phyloP scores from a whole-genome alignment of 2,113 vertebrate genomes.

The Pygoscelis antarcticus region DNA sequence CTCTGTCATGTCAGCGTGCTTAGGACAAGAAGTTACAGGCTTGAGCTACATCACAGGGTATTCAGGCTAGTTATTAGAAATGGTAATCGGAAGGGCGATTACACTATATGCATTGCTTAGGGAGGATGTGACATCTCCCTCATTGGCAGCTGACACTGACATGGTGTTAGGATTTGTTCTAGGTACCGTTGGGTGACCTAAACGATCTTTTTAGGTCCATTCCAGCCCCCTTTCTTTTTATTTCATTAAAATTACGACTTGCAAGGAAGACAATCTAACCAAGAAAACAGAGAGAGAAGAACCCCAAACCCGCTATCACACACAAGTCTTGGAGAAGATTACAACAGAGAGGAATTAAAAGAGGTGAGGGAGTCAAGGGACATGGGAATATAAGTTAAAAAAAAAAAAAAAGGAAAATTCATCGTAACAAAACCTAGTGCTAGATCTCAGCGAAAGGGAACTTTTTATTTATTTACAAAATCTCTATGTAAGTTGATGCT shows the following conservation, averaged over 20 bases:
- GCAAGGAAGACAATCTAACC: not conserved
- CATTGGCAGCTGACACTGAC: not conserved
- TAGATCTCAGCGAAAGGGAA: not conserved
- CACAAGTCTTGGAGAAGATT: not conserved
- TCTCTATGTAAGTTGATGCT: not conserved
- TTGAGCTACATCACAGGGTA: not conserved
- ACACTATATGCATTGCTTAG: not conserved
- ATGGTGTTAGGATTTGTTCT: not conserved
- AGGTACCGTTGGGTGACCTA: not conserved
- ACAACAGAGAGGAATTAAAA: not conserved
- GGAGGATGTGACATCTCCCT: not conserved
- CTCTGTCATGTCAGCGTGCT: not conserved
- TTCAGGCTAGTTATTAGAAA: not conserved
- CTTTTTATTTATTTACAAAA: not conserved
- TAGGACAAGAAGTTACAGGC: not conserved
- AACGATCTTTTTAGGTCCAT: not conserved
- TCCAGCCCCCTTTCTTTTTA: not conserved
- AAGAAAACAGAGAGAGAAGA: not conserved
- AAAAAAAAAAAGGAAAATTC: not conserved
- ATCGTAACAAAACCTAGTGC: not conserved
- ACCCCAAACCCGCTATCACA: not conserved
- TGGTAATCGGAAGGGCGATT: accelerated
- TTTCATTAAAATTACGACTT: not conserved
- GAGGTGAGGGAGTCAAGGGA: not conserved
- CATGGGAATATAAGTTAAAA: not conserved